Percentiles rank a stretch among this genome's conserved stretches.
phyloP scores from a whole-genome alignment of 1,140 invertebrate species.

The Hydropsyche tenuis region DNA sequence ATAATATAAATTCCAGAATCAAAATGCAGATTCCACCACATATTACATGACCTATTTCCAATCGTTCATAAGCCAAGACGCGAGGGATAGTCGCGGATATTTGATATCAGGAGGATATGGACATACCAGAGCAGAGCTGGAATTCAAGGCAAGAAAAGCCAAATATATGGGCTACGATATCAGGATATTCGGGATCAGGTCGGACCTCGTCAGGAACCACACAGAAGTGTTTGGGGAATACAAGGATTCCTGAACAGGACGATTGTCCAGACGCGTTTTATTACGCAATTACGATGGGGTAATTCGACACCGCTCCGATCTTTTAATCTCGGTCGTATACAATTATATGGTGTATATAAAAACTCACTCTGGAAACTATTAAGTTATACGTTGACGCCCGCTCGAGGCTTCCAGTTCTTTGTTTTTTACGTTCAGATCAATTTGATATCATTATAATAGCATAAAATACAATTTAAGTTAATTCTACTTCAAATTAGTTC shows the following conservation, averaged over 20 bases:
- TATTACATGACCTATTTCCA: constrained; percentile 53
- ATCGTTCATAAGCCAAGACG: constrained; percentile 52
- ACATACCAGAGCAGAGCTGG: neutral
- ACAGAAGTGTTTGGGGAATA: constrained; percentile 10
- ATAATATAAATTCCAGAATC: constrained; percentile 29
- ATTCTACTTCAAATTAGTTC: constrained; percentile 1
- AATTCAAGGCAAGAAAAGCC: constrained; percentile 22
- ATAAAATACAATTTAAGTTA: neutral
- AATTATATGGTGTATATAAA: constrained; percentile 12
- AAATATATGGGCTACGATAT: constrained; percentile 38
- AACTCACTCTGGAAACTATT: constrained; percentile 22
- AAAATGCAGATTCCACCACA: constrained; percentile 8
- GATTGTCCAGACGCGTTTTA: no score
- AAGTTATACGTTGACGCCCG: constrained; percentile 5
- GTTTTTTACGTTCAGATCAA: neutral
- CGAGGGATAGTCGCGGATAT: constrained; percentile 49
- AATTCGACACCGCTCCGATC: constrained; percentile 7
- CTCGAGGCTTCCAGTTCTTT: neutral
- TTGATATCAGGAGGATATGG: constrained; percentile 52
- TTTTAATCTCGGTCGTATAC: constrained; percentile 20
- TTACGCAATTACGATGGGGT: neutral
- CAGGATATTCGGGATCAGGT: constrained; percentile 29
- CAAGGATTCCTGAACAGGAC: neutral
- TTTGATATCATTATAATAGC: constrained; percentile 15
- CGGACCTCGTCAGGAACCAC: constrained; percentile 13